Evolutionary conservation across 2,888 invertebrate genomes (phyloP), one percentile per base, ranked within the genome.

Genomic region (Rhingia campestris): DNA sequence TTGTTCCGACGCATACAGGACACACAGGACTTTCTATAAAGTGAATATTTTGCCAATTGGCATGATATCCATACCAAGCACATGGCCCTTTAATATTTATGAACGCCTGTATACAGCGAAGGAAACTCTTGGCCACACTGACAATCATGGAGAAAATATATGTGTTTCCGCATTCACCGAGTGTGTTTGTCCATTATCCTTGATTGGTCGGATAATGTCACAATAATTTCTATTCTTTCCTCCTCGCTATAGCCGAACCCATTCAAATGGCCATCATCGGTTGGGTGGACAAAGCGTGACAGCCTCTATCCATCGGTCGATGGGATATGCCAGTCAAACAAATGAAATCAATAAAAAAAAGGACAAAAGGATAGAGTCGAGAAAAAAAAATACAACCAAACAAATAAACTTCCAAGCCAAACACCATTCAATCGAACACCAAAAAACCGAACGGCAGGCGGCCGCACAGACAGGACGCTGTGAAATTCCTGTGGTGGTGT

Each of bases 121-220:
- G 7, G 6, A 9, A 51, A 59, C 51, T 72, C 64, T 51, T 37
- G 73, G 66, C 30, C 66, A 37, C 61, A 66, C 53, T 58, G 73
- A 67, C 82, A 82, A 67, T 73, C 66, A 73, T 56, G 66, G 47
- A 37, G 43, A 61, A 54, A 76, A 72, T 72, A 77, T 64, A 79
- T 79, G 73, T 49, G 73, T 51, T 82, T 77, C 82, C 82, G 82
- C 77, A 77, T 79, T 77, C 22, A 79, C 77, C 77, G 63, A 82
- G 82, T 77, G 79, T 82, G 73, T 79, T 53, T 77, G 67, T 82
- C 73, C 82, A 82, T 82, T 82, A 82, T 82, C 77, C 82, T 64
- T 82, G 82, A 82, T 82, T 82, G 82, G 79, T 61, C 74, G 82
- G 82, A 77, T 82, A 82, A 82, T 82, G 82, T 79, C 82, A 77